Percentiles rank a stretch among this genome's conserved stretches.
Evolutionary conservation across 2,113 vertebrate genomes (phyloP).

Genomic region (Ageneiosus marmoratus): DNA sequence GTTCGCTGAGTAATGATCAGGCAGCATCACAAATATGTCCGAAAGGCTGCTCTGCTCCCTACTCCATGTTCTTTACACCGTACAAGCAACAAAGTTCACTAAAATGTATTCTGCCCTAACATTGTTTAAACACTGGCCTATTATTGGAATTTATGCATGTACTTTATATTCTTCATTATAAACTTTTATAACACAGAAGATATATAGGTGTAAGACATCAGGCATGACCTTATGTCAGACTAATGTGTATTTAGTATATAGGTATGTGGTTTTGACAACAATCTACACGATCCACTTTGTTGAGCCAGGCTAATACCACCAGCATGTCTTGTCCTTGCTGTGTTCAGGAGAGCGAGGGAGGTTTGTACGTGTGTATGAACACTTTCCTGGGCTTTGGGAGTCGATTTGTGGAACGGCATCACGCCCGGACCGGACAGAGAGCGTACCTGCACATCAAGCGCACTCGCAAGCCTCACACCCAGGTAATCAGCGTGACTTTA

Average conservation of each 20-base stretch:
- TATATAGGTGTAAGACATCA: neutral
- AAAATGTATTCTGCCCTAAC: neutral
- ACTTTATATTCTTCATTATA: neutral
- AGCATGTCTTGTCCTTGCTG: neutral
- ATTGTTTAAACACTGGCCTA: neutral
- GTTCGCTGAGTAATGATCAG: conserved; percentile 36
- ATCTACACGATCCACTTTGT: too few species aligned
- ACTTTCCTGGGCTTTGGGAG: conserved; percentile 94
- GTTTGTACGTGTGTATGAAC: conserved; percentile 97
- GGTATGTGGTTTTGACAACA: neutral
- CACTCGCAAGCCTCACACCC: conserved; percentile 84
- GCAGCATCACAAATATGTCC: neutral
- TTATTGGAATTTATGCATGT: too few species aligned
- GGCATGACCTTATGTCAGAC: neutral
- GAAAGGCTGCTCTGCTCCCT: neutral
- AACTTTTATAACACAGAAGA: neutral
- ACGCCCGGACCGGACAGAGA: conserved; percentile 86
- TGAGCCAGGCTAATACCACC: neutral
- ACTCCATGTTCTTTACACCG: neutral
- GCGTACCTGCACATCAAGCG: conserved; percentile 92
- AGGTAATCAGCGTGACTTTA: conserved; percentile 63
- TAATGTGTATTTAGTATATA: neutral
- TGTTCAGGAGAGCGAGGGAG: conserved; percentile 89
- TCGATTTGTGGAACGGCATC: conserved; percentile 89
- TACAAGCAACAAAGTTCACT: neutral